A percentile compares a stretch with the other conserved stretches of the same genome.
Conservation (phyloP, 2,888 invertebrate species). For the Amphimallon solstitiale region DNA sequence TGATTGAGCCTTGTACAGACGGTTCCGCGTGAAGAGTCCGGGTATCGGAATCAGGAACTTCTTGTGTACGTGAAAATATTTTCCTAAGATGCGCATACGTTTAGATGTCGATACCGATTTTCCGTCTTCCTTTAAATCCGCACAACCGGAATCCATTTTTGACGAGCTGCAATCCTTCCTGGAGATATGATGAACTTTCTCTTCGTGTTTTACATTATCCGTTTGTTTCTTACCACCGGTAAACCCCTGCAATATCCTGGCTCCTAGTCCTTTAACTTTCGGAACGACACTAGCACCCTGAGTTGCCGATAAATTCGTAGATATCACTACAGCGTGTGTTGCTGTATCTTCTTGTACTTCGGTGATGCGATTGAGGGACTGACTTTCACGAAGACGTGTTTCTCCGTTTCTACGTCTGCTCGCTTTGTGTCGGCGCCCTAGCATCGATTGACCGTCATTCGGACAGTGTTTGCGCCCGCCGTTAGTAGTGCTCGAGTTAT, state of each 20-base stretch:
- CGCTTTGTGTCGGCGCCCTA: slow-evolving; percentile 66
- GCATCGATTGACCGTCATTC: slow-evolving; percentile 55
- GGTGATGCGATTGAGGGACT: slow-evolving; percentile 85
- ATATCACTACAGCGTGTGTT: slow-evolving; percentile 56
- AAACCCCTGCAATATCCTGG: slow-evolving; percentile 64
- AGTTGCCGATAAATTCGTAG: slow-evolving; percentile 56
- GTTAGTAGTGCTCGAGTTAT: slow-evolving; percentile 53
- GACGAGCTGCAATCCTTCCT: slow-evolving; percentile 45
- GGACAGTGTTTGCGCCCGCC: slow-evolving; percentile 53
- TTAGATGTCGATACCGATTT: slow-evolving; percentile 60
- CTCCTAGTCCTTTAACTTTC: slow-evolving; percentile 66
- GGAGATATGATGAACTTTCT: slow-evolving; percentile 53
- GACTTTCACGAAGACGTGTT: slow-evolving; percentile 79
- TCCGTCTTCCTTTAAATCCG: slow-evolving; percentile 45
- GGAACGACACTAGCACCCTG: slow-evolving; percentile 56
- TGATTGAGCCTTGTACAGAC: slow-evolving; percentile 71
- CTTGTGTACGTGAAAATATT: slow-evolving; percentile 75
- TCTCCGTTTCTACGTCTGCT: slow-evolving; percentile 71
- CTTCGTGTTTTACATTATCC: slow-evolving; percentile 50
- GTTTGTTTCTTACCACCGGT: slow-evolving; percentile 48
- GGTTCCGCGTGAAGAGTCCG: slow-evolving; percentile 66
- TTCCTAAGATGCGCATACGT: slow-evolving; percentile 72
- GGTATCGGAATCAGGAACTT: slow-evolving; percentile 72
- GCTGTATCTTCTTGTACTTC: slow-evolving; percentile 81
- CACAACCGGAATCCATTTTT: slow-evolving; percentile 26